Evolutionary conservation across 2,888 invertebrate species (phyloP).

Genomic region (Rhodophaea formosa): DNA sequence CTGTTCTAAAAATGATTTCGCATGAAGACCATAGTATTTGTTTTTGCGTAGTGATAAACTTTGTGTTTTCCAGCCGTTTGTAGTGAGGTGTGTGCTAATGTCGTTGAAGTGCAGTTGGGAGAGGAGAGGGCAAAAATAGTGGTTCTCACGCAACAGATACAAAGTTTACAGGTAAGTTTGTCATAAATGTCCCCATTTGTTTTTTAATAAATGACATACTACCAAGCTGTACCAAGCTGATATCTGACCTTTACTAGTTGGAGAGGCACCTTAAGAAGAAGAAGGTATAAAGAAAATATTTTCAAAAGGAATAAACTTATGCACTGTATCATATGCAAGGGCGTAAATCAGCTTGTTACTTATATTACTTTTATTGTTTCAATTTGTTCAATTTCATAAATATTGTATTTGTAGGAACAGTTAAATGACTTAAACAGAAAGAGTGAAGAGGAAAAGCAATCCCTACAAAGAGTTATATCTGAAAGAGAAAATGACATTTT

Average conservation of each 20-base stretch:
- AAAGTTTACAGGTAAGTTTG: slow-evolving; percentile 53
- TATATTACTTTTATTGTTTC: too few relatives aligned
- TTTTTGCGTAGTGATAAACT: neutral
- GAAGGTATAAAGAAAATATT: too few relatives aligned
- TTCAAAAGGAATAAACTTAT: too few relatives aligned
- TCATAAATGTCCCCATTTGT: slow-evolving; percentile 6
- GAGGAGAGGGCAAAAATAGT: slow-evolving; percentile 68
- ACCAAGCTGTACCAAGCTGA: too few relatives aligned
- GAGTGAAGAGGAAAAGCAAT: slow-evolving; percentile 44
- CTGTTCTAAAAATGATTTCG: too few relatives aligned
- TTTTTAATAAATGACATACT: too few relatives aligned
- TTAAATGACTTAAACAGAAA: slow-evolving; percentile 44
- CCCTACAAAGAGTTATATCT: slow-evolving; percentile 42
- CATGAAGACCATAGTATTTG: too few relatives aligned
- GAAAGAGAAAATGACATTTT: slow-evolving; percentile 56
- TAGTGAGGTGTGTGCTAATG: slow-evolving; percentile 68
- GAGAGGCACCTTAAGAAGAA: too few relatives aligned
- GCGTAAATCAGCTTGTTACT: too few relatives aligned
- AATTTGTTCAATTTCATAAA: too few relatives aligned
- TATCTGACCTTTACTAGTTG: too few relatives aligned
- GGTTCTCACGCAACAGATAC: slow-evolving; percentile 57
- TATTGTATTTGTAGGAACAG: slow-evolving; percentile 43
- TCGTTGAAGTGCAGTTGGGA: slow-evolving; percentile 68
- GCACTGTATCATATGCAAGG: too few relatives aligned
- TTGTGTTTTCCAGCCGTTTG: slow-evolving; percentile 52